phyloP scores from a whole-genome alignment of 2,797 vertebrate genomes.

The Pterois miles region DNA sequence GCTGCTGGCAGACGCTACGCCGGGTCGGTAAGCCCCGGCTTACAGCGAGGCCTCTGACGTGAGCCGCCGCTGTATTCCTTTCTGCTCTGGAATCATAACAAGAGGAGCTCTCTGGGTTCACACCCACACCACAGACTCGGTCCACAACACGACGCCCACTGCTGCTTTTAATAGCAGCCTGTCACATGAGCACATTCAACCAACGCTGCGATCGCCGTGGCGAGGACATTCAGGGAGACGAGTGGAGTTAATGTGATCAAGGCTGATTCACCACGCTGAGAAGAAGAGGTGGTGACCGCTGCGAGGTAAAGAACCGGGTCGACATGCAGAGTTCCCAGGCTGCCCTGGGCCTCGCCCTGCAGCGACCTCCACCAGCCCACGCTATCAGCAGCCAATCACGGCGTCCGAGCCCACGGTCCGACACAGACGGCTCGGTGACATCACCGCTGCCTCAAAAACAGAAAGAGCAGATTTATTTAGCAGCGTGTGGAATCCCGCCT shows the following conservation, averaged over 20 bases:
- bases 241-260: conserved; percentile 32
- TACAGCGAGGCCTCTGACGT: conserved; percentile 51
- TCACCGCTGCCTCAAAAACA: conserved; percentile 71
- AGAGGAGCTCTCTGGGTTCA: conserved; percentile 69
- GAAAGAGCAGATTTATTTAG: conserved; percentile 59
- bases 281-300: background rate
- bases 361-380: conserved; percentile 39
- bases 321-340: conserved; percentile 5
- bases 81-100: conserved; percentile 76
- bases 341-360: conserved; percentile 14
- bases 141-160: conserved; percentile 71
- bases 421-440: conserved; percentile 69
- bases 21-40: conserved; percentile 43
- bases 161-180: conserved; percentile 69
- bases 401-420: conserved; percentile 46
- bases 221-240: conserved; percentile 53
- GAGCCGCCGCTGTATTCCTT: conserved; percentile 58
- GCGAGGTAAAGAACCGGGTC: conserved; percentile 7
- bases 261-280: background rate
- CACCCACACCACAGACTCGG: conserved; percentile 69
- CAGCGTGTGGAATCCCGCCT: conserved; percentile 74
- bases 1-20: conserved; percentile 53
- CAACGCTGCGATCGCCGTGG: background rate
- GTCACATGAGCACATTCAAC: conserved; percentile 52
- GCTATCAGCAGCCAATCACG: conserved; percentile 41